Evolutionary conservation across 1,140 invertebrate genomes (phyloP).

Genomic region (Saxidomus purpurata): DNA sequence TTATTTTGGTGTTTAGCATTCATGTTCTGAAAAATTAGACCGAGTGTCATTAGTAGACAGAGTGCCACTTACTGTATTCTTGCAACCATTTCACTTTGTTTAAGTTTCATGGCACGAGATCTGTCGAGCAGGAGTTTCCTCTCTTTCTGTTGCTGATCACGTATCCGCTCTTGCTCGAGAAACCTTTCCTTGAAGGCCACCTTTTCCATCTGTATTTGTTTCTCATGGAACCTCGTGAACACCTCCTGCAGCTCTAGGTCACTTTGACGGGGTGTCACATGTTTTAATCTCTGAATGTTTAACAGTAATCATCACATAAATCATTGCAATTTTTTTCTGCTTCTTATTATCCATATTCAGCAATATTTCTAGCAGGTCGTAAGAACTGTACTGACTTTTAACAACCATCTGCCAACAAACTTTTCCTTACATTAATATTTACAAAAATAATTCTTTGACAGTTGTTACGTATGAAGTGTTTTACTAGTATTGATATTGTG

Average conservation of each 20-base stretch:
- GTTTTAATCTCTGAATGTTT: slow-evolving; percentile 83
- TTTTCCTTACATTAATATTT: no score
- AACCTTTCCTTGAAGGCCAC: slow-evolving; percentile 84
- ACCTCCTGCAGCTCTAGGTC: slow-evolving; percentile 85
- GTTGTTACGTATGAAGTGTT: no score
- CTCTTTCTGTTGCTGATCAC: slow-evolving; percentile 80
- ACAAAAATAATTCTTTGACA: no score
- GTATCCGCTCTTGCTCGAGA: slow-evolving; percentile 82
- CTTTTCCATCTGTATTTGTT: slow-evolving; percentile 85
- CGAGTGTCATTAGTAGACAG: no score
- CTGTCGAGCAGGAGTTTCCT: slow-evolving; percentile 80
- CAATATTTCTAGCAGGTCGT: no score
- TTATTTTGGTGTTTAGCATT: no score
- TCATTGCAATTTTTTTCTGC: no score
- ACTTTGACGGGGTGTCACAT: slow-evolving; percentile 85
- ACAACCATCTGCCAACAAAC: no score
- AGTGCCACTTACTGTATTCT: slow-evolving; percentile 85
- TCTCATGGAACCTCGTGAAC: slow-evolving; percentile 82
- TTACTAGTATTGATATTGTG: no score
- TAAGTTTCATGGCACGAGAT: slow-evolving; percentile 77
- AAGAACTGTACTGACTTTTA: no score
- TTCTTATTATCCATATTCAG: no score
- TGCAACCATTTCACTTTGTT: slow-evolving; percentile 85
- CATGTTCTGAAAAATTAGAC: no score
- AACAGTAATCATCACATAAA: background rate